phyloP scores from a whole-genome alignment of 2,888 invertebrate genomes.

The Chouioia cunea region DNA sequence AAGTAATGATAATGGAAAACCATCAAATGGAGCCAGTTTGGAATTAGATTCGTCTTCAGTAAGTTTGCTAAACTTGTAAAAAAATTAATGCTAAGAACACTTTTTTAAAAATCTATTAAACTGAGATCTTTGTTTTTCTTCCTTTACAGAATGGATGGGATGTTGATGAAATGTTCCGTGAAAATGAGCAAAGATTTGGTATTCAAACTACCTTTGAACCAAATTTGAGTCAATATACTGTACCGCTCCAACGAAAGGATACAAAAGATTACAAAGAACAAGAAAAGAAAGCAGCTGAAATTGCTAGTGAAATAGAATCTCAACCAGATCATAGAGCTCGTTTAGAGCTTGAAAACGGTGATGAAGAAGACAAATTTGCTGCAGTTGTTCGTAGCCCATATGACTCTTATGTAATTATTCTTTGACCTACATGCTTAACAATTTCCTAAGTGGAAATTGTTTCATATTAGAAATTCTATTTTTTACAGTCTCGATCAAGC shows the following conservation, averaged over 20 bases:
- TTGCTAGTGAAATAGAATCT: slow-evolving; percentile 94
- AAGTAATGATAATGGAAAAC: slow-evolving; percentile 70
- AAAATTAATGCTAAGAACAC: slow-evolving; percentile 6
- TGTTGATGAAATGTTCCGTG: slow-evolving; percentile 95
- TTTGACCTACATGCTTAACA: neutral
- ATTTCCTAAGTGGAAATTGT: neutral
- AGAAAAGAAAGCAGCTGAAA: slow-evolving; percentile 88
- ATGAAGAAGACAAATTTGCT: slow-evolving; percentile 89
- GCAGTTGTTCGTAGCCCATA: slow-evolving; percentile 77
- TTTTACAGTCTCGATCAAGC: slow-evolving; percentile 58
- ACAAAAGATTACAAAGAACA: slow-evolving; percentile 88
- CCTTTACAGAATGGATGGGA: slow-evolving; percentile 89
- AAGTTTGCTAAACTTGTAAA: slow-evolving; percentile 51
- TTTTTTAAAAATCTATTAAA: slow-evolving; percentile 6
- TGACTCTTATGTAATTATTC: neutral
- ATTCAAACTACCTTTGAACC: slow-evolving; percentile 94
- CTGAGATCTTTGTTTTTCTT: slow-evolving; percentile 3
- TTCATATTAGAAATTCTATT: neutral
- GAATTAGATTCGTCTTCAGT: slow-evolving; percentile 80
- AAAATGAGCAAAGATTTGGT: slow-evolving; percentile 92
- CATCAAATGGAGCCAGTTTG: slow-evolving; percentile 74
- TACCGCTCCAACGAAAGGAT: slow-evolving; percentile 86
- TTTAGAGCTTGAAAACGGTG: slow-evolving; percentile 91
- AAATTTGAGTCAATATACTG: slow-evolving; percentile 91
- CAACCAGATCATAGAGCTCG: slow-evolving; percentile 85